phyloP scores from a whole-genome alignment of 2,797 vertebrate species.

The Catamblyrhynchus diadema region DNA sequence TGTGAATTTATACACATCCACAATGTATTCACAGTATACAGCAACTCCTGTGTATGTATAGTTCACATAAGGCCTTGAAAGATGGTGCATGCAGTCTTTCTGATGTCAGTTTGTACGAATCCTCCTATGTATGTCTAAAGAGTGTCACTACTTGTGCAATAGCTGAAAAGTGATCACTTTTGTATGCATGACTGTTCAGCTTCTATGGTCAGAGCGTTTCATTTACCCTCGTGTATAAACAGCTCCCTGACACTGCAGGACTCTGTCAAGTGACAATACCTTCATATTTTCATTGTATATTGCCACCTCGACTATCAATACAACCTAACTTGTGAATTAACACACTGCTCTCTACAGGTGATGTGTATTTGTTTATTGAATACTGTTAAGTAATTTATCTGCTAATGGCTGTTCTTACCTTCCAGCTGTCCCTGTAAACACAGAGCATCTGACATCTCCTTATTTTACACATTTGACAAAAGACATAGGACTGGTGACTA shows the following conservation, averaged over 20 bases:
- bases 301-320: conserved; percentile 13
- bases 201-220: not conserved
- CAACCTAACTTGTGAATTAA: not conserved
- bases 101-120: not conserved
- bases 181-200: not conserved
- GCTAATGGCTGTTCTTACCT: conserved; percentile 7
- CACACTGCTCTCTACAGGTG: not conserved
- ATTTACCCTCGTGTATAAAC: not conserved
- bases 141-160: conserved; percentile 51
- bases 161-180: conserved; percentile 26
- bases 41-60: not conserved
- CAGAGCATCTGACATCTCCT: not conserved
- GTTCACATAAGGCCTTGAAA: conserved; percentile 39
- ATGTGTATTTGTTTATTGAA: conserved; percentile 13
- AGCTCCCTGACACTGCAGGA: not conserved
- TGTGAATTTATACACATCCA: conserved; percentile 43
- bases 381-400: conserved; percentile 40
- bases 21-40: not conserved
- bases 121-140: not conserved
- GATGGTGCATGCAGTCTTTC: conserved; percentile 29
- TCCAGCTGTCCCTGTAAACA: not conserved
- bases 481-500: conserved; percentile 36
- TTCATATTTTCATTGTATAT: not conserved
- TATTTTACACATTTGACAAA: not conserved
- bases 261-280: not conserved